phyloP scores from a whole-genome alignment of 2,797 vertebrate genomes.

The Coreius guichenoti region DNA sequence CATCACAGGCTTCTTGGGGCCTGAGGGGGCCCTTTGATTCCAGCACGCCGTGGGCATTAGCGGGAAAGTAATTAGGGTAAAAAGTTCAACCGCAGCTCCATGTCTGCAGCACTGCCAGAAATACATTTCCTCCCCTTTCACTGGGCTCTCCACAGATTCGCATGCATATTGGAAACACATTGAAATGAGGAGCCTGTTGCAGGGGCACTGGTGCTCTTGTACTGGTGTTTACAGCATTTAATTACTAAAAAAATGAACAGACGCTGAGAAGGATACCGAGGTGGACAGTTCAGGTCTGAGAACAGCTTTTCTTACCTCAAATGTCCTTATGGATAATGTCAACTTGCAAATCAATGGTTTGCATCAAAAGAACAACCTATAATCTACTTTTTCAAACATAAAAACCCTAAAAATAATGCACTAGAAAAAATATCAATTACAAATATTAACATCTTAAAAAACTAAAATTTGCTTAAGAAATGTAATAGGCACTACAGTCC shows the following conservation, averaged over 20 bases:
- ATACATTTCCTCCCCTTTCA: conserved; percentile 87
- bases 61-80: conserved; percentile 96
- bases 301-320: neutral
- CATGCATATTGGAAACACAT: conserved; percentile 86
- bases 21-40: conserved; percentile 90
- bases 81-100: conserved; percentile 93
- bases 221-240: conserved; percentile 78
- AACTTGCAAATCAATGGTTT: neutral
- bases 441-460: neutral
- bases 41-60: conserved; percentile 92
- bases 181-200: conserved; percentile 32
- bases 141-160: conserved; percentile 79
- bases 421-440: neutral
- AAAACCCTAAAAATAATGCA: neutral
- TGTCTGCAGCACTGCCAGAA: conserved; percentile 87
- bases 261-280: neutral
- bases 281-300: conserved; percentile 4
- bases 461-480: neutral
- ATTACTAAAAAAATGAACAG: conserved; percentile 61
- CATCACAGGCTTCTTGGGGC: conserved; percentile 90
- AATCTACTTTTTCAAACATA: neutral
- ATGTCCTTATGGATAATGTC: neutral
- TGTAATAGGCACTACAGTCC: neutral
- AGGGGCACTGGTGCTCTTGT: conserved; percentile 76
- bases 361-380: neutral